Base-by-base conservation (phyloP, 2,797 vertebrate genomes). In the Antrozous pallidus region DNA sequence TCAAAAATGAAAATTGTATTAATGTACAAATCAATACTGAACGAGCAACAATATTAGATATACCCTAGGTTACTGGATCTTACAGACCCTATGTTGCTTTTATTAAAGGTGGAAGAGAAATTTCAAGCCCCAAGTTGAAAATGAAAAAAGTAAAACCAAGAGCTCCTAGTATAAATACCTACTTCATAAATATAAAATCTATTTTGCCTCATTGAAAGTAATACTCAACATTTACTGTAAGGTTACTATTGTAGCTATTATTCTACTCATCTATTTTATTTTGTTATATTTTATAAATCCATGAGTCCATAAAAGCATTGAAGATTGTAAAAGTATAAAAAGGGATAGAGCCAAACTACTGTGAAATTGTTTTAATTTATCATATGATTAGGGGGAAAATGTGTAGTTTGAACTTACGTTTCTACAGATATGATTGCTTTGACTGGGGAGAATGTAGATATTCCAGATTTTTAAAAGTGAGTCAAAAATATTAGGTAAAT, bases 1-100 rank as follows among this genome's bases (percentile, higher is more conserved):
- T 81, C 78, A 86, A 82, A 80, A 36, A 26, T 28, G 70, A 93
- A 92, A 69, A 87, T 38, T 84, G 63, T 88, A 91, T 93, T 90
- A 89, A 91, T 54, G 38, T 79, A 90, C 26, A 86, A 93, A 95
- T 95, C 80, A 63, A 94, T 94, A 70, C 8, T 70, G 90, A 95
- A 83, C 20, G 67, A 88, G 16, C 16, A 14, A 42, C 42, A 3
- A 58, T n/a, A 90, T 47, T 78, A 95, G 54, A 81, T 61, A 33
- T 1, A 67, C 67, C n/a, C 54, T 54, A 61, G 7, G n/a, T 71
- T 83, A 79, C 36, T 91, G 63, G 74, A 40, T 82, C 61, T 81
- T 79, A 84, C 26, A 70, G 20, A 70, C 3, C 33, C 36, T 51
- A 1, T 33, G 49, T 26, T 49, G 18, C 31, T 45, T 94, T 88